Evolutionary conservation across 2,113 vertebrate species (phyloP), one percentile per base, ranked within the genome.

Genomic region (Percopsis transmontana): DNA sequence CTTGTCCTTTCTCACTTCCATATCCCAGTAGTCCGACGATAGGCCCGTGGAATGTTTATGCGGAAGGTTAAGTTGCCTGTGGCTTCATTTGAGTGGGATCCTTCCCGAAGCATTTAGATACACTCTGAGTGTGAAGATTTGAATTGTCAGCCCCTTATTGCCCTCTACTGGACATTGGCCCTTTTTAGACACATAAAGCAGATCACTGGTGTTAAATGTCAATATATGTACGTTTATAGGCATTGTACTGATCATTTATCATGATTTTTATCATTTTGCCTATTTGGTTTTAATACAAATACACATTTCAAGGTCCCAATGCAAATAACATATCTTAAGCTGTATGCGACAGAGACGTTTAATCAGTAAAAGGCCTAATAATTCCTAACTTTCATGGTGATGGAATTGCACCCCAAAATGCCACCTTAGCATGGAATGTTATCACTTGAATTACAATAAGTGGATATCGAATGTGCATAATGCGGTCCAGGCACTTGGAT

Each of bases 141-240:
- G 27, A 4, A 58, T 61, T 56, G 45, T 70, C 74, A 62, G 78
- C 60, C 47, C 56, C 62, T 73, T 58, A 59, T 72, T 88, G 87
- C 90, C 90, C 87, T 85, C 90, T 91, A 72, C 80, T 90, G 88
- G 78, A 68, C 77, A 65, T 9, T 13, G 2, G 11, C 42, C 20
- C 5, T 7, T 33, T 33, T 62, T 1, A 48, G 19, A 23, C 21
- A 23, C 21, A 5, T 23, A 53, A 1, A 53, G 20, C 19, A 53
- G 5, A 62, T 15, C 38, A 60, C 0, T 27, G 12, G 10, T 45
- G 19, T 5, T 33, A 27, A 51, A 56, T 54, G 11, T 11, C 5
- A 27, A 2, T 54, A 27, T 54, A 14, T 15, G 15, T 54, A 19
- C 42, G 11, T 44, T 44, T 44, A 44, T 44, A 15, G 3, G 11